Conservation (phyloP, 1,140 invertebrate species). For the Coelopa frigida region DNA sequence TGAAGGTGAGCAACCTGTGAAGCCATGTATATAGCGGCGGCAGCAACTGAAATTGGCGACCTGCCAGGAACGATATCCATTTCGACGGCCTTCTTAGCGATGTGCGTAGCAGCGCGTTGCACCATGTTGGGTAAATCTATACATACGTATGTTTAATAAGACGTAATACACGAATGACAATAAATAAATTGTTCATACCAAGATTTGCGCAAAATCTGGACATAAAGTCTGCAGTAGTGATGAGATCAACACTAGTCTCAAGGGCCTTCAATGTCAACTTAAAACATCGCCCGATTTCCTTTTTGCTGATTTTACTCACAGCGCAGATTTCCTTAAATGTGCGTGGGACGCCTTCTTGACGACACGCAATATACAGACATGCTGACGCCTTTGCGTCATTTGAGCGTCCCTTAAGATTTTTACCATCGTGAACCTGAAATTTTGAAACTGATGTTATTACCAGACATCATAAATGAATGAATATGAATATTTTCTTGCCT, state of each 20-base stretch:
- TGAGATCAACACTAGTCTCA: slow-evolving; percentile 93
- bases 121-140: slow-evolving; percentile 76
- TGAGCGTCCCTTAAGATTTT: slow-evolving; percentile 87
- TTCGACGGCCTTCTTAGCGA: slow-evolving; percentile 93
- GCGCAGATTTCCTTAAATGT: slow-evolving; percentile 99
- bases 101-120: slow-evolving; percentile 92
- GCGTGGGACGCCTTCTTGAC: slow-evolving; percentile 95
- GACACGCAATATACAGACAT: slow-evolving; percentile 97
- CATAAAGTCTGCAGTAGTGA: slow-evolving; percentile 99
- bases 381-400: slow-evolving; percentile 99
- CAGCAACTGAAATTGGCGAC: slow-evolving; percentile 97
- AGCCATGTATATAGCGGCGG: slow-evolving; percentile 99
- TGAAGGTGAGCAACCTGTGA: slow-evolving; percentile 65
- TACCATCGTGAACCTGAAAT: slow-evolving; percentile 83
- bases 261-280: slow-evolving; percentile 89
- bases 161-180: no score
- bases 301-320: slow-evolving; percentile 97
- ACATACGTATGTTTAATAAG: no score
- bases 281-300: slow-evolving; percentile 97
- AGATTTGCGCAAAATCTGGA: slow-evolving; percentile 83
- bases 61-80: slow-evolving; percentile 97
- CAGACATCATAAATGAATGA: background rate
- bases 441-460: background rate
- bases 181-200: slow-evolving; percentile 44
- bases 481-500: slow-evolving; percentile 48